These are phyloP conservation scores for Romanogobio albipinnatus DNA, from an alignment of 2,113 vertebrate species.

Conservation along the genomic window DNA sequence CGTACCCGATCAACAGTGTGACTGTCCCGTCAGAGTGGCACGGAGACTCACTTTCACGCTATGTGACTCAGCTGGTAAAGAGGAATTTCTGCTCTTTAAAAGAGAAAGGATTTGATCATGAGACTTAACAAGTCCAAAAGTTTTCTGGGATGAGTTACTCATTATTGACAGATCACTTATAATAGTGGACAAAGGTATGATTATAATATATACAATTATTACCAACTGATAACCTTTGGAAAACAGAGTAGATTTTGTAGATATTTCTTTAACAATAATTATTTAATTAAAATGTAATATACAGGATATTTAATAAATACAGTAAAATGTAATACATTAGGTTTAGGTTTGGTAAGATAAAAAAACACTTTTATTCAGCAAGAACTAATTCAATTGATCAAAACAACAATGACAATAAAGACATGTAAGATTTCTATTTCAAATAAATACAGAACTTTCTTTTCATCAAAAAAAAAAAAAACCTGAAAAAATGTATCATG, in stretches of 20 bases:
- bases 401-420: too few relatives aligned
- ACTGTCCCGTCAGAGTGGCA: slow-evolving; percentile 16
- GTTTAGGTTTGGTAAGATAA: too few relatives aligned
- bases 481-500: too few relatives aligned
- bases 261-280: neutral
- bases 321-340: too few relatives aligned
- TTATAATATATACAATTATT: too few relatives aligned
- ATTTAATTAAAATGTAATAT: neutral
- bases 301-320: too few relatives aligned
- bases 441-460: too few relatives aligned
- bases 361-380: too few relatives aligned
- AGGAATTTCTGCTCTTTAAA: neutral
- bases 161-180: neutral
- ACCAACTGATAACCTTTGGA: neutral
- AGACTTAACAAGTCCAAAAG: neutral
- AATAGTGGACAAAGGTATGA: neutral
- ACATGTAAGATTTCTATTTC: too few relatives aligned
- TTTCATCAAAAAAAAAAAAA: too few relatives aligned
- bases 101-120: neutral
- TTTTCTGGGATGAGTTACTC: neutral
- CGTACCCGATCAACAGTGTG: slow-evolving; percentile 33
- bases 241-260: neutral
- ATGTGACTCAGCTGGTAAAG: neutral
- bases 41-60: neutral
- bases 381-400: too few relatives aligned